Base-by-base conservation (phyloP, 1,140 invertebrate species). In the Zelostemma sp. region DNA sequence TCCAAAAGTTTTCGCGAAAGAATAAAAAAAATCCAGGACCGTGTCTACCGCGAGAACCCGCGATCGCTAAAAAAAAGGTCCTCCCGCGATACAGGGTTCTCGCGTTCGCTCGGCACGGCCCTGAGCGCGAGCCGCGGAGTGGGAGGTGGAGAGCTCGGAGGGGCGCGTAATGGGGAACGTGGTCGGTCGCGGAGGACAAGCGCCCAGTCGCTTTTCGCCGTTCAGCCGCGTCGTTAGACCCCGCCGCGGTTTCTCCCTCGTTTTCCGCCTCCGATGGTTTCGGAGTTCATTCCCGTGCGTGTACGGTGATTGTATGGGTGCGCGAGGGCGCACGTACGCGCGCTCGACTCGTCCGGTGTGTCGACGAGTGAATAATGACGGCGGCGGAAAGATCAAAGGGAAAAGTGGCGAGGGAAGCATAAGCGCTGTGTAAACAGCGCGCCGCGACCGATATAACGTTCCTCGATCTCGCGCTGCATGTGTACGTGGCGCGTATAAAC, bases 141-240 rank as follows among this genome's bases (percentile, higher is more conserved):
- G 21, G 21, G 3, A 3, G 21, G 21, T 25, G 14, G 31, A 35
- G 21, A 38, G 31, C 1, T 1, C 45, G 58, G 73, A 65, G 68
- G 73, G 73, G 75, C 62, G 47, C 61, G 68, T 68, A 56, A 68
- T 63, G 70, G 73, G 69, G 76, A 74, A 75, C 73, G 72, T 74
- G 75, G n/a, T n/a, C n/a, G 21, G 61, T 72, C 63, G 70, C 63
- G 67, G 72, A 76, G 76, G 71, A 68, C 72, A 67, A 67, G 57
- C 66, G 59, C 56, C 63, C 68, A 76, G 74, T n/a, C n/a, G n/a
- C n/a, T n/a, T n/a, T n/a, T 78, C 70, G 66, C 70, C 72, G 70
- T 67, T 68, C 72, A 68, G 69, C 47, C 70, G 71, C 67, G 63
- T n/a, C n/a, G n/a, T n/a, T n/a, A n/a, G 55, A 58, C 65, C 58